These are phyloP conservation scores for Scrobipalpa atriplicella DNA, from an alignment of 2,888 invertebrate species.

Conservation along the genomic window DNA sequence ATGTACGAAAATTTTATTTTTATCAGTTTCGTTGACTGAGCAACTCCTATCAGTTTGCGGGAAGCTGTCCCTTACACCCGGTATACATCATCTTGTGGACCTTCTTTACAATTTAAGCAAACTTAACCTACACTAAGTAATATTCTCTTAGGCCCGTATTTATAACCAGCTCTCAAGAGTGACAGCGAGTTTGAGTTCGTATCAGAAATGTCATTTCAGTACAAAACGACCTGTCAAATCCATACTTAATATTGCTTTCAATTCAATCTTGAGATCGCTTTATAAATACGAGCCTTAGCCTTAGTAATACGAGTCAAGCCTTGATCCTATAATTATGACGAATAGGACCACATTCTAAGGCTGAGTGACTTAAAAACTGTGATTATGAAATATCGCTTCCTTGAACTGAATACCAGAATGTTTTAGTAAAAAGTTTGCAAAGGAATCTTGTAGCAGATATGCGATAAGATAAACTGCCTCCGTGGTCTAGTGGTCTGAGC, in stretches of 20 bases:
- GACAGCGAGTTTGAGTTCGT: no score
- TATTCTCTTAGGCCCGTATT: neutral
- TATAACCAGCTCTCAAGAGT: no score
- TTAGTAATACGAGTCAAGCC: neutral
- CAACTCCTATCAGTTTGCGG: no score
- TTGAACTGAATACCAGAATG: slow-evolving; percentile 21
- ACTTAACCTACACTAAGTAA: slow-evolving; percentile 9
- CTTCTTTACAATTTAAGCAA: neutral
- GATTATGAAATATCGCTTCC: slow-evolving; percentile 25
- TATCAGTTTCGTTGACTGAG: no score
- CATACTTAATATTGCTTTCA: no score
- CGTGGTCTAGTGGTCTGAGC: no score
- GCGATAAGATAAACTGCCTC: neutral
- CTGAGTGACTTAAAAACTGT: slow-evolving; percentile 18
- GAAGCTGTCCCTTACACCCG: no score
- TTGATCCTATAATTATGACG: slow-evolving; percentile 19
- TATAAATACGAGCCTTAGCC: no score
- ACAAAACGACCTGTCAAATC: no score
- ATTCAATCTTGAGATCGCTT: no score
- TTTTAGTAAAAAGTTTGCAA: neutral
- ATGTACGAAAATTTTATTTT: no score
- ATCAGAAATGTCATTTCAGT: no score
- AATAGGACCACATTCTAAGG: slow-evolving; percentile 19
- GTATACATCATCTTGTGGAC: neutral
- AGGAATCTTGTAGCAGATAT: neutral